These are phyloP conservation scores for Coenonympha glycerion DNA, from an alignment of 2,888 invertebrate genomes.

Conservation along the genomic window DNA sequence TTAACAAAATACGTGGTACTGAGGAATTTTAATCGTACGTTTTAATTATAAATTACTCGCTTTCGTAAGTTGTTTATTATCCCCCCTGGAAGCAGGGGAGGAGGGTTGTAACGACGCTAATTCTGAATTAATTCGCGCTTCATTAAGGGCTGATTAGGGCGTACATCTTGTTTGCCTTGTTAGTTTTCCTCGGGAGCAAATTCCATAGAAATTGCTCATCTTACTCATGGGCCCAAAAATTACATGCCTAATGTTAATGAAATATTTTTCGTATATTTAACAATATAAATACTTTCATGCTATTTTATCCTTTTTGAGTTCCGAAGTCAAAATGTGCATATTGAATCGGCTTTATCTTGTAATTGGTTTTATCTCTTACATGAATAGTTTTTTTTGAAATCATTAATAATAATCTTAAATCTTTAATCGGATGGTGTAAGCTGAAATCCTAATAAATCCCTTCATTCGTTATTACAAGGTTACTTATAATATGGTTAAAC, in stretches of 20 bases:
- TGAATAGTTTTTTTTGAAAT: too few species aligned
- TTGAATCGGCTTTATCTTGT: too few species aligned
- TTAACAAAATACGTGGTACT: too few species aligned
- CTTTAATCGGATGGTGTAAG: too few species aligned
- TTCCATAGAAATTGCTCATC: neutral
- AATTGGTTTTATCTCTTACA: too few species aligned
- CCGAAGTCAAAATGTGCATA: too few species aligned
- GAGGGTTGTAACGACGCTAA: constrained; percentile 51
- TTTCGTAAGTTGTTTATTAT: constrained; percentile 55
- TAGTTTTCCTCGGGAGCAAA: constrained; percentile 23
- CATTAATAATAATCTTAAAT: too few species aligned
- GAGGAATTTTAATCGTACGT: constrained; percentile 14
- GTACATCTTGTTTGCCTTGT: constrained; percentile 38
- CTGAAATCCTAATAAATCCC: too few species aligned
- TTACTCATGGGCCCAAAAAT: neutral
- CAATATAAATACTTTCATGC: too few species aligned
- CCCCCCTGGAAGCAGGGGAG: constrained; percentile 28
- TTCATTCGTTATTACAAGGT: too few species aligned
- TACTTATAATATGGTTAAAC: too few species aligned
- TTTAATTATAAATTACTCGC: constrained; percentile 23
- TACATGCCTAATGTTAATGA: neutral
- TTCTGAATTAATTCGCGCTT: constrained; percentile 67
- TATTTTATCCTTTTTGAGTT: too few species aligned
- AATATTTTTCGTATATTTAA: neutral
- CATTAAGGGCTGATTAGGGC: constrained; percentile 65